These are phyloP conservation scores for Raja brachyura DNA, from an alignment of 2,113 vertebrate genomes.

Conservation along the genomic window DNA sequence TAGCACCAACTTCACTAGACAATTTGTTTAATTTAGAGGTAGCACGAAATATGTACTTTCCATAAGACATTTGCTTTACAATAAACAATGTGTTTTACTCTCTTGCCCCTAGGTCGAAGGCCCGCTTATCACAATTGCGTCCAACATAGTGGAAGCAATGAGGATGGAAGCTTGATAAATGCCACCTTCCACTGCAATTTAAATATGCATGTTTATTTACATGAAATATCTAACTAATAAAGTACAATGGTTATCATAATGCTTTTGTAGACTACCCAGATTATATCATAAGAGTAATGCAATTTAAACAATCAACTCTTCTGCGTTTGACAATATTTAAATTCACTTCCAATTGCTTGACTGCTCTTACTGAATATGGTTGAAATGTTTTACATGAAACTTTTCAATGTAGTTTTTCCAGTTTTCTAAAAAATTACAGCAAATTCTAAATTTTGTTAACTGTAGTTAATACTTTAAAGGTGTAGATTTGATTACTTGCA, in stretches of 20 bases:
- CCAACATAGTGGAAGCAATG: constrained; percentile 51
- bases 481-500: neutral
- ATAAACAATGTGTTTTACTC: constrained; percentile 9
- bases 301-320: neutral
- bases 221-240: constrained; percentile 14
- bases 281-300: neutral
- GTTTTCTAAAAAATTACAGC: neutral
- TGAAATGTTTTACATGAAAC: neutral
- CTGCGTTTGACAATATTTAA: neutral
- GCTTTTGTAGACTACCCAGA: neutral
- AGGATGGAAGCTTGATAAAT: constrained; percentile 38
- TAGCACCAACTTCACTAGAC: too few species aligned
- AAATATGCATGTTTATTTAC: constrained; percentile 18
- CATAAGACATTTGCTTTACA: neutral
- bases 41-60: neutral
- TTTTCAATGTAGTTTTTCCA: neutral
- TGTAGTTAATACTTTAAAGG: neutral
- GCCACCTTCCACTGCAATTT: neutral
- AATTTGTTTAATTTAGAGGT: too few species aligned
- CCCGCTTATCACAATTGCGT: constrained; percentile 61
- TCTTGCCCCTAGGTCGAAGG: constrained; percentile 57
- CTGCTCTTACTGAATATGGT: neutral
- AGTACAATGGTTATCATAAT: neutral
- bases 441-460: neutral
- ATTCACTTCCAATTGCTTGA: neutral